A percentile compares a stretch with the other conserved stretches of the same genome.
phyloP scores from a whole-genome alignment of 1,140 invertebrate species.

The fruit fly (Drosophila melanogaster) region Release_6_plus_ISO1_MT NT_037436.4:6276501-6277000 shows the following conservation, averaged over 20 bases:
- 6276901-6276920: constrained; percentile 22
- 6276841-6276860: constrained; percentile 29
- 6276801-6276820: constrained; percentile 36
- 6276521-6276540: constrained; percentile 76
- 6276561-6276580: not conserved
- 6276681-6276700: constrained; percentile 53
- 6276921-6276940: constrained; percentile 14
- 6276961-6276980: too few relatives aligned
- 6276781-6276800: constrained; percentile 50
- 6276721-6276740: constrained; percentile 36
- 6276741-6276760: constrained; percentile 50
- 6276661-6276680: constrained; percentile 46
- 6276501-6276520: constrained; percentile 68
- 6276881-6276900: not conserved
- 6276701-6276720: constrained; percentile 26
- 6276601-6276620: constrained; percentile 52
- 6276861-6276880: constrained; percentile 15
- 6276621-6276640: constrained; percentile 45
- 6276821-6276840: constrained; percentile 7
- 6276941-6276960: constrained; percentile 15
- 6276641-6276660: constrained; percentile 26
- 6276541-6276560: constrained; percentile 64
- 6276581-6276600: not conserved
- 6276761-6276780: constrained; percentile 74
- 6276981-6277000: too few relatives aligned